These are phyloP conservation scores for Andinoacara biseriatus DNA, from an alignment of 2,113 vertebrate species.

Conservation along the genomic window DNA sequence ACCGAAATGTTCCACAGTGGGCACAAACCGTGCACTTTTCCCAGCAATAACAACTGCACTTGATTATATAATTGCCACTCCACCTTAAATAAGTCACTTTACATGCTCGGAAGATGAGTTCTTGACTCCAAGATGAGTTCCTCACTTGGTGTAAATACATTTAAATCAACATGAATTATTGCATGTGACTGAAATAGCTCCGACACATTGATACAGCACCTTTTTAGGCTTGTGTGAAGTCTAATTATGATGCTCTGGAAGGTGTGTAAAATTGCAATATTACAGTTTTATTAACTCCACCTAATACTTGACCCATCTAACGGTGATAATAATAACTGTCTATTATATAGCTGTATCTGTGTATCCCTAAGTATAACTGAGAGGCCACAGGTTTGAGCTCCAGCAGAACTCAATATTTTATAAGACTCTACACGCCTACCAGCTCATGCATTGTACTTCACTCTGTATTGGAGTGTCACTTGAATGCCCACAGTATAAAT, in stretches of 20 bases:
- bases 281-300: constrained; percentile 9
- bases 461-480: constrained; percentile 42
- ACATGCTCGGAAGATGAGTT: neutral
- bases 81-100: constrained; percentile 16
- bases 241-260: neutral
- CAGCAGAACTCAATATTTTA: constrained; percentile 18
- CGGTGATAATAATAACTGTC: neutral
- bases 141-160: neutral
- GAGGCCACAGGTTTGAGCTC: constrained; percentile 12
- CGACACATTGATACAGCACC: neutral
- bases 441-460: constrained; percentile 46
- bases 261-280: neutral
- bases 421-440: constrained; percentile 33
- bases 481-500: constrained; percentile 53
- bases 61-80: constrained; percentile 16
- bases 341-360: constrained; percentile 9
- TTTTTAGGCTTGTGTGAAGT: neutral
- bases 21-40: neutral
- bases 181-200: neutral
- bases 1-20: neutral
- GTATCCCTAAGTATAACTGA: neutral
- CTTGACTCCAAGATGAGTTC: neutral
- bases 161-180: constrained; percentile 24
- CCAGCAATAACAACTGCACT: neutral
- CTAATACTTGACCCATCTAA: constrained; percentile 20